Conservation (phyloP, 2,797 vertebrate species). For the Rhodeus uyekii region DNA sequence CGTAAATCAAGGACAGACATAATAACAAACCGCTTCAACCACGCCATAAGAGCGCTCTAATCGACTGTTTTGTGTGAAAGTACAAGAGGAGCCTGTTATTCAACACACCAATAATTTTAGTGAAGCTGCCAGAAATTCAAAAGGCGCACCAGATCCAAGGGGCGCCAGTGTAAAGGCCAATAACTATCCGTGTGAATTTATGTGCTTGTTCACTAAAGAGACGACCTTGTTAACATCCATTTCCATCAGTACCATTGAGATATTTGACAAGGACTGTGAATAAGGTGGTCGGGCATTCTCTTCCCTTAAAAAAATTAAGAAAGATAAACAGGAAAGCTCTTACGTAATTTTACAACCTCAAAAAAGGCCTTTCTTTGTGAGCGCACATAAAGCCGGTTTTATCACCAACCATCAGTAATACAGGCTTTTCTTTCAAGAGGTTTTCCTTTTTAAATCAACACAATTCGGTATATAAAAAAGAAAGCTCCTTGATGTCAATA, state of each 20-base stretch:
- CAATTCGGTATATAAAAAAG: background rate
- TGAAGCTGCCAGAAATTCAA: conserved; percentile 36
- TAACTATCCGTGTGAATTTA: conserved; percentile 36
- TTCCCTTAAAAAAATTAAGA: conserved; percentile 24
- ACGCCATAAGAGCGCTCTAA: conserved; percentile 23
- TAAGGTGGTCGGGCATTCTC: background rate
- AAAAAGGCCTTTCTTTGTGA: background rate
- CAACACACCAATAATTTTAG: conserved; percentile 34
- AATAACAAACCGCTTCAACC: background rate
- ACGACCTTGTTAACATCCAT: conserved; percentile 41
- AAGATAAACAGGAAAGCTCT: background rate
- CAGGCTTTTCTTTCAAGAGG: background rate
- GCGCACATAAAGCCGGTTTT: background rate
- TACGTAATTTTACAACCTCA: background rate
- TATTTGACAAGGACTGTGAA: conserved; percentile 25
- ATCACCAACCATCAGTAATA: background rate
- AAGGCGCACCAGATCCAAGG: conserved; percentile 34
- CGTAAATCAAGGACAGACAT: conserved; percentile 27
- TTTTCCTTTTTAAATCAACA: background rate
- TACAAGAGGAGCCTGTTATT: conserved; percentile 37
- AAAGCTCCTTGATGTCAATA: background rate
- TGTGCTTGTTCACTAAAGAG: conserved; percentile 16
- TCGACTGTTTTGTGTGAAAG: conserved; percentile 32
- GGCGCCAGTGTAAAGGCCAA: conserved; percentile 29
- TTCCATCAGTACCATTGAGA: conserved; percentile 21